A percentile compares a stretch with the other conserved stretches of the same genome.
These are phyloP conservation scores for Notolepis coatsorum DNA, from an alignment of 2,797 vertebrate genomes.

Conservation along the genomic window DNA sequence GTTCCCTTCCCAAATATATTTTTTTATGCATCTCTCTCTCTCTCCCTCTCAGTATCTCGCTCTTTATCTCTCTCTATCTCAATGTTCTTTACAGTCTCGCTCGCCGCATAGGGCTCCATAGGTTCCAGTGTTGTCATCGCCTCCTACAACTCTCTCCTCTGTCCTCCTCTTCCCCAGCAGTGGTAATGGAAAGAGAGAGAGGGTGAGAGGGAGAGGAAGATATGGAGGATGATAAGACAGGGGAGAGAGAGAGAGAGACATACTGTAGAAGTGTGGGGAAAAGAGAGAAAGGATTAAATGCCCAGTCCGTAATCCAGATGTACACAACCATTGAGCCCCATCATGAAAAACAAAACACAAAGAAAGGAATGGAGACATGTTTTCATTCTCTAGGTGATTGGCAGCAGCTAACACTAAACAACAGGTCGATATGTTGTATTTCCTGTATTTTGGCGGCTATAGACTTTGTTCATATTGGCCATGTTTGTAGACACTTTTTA, in stretches of 20 bases:
- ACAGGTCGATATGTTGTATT: too few species aligned
- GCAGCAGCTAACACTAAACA: too few species aligned
- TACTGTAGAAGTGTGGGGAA: slow-evolving; percentile 4
- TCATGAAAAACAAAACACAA: neutral
- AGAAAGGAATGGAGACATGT: too few species aligned
- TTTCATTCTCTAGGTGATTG: too few species aligned
- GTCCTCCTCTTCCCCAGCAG: slow-evolving; percentile 28
- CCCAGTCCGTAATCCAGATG: neutral
- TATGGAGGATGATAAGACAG: slow-evolving; percentile 34
- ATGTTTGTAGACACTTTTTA: too few species aligned
- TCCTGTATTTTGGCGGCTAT: too few species aligned
- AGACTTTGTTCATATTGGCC: too few species aligned
- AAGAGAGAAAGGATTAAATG: slow-evolving; percentile 21
- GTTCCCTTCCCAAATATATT: slow-evolving; percentile 21
- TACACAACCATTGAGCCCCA: too few species aligned
- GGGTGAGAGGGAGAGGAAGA: slow-evolving; percentile 48
- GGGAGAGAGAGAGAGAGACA: slow-evolving; percentile 1
- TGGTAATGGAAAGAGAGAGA: slow-evolving; percentile 28
- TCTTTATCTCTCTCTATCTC: slow-evolving; percentile 30
- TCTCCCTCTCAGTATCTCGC: slow-evolving; percentile 7
- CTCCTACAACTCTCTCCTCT: slow-evolving; percentile 25
- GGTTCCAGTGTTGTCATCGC: slow-evolving; percentile 52
- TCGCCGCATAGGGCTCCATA: slow-evolving; percentile 58
- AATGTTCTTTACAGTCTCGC: slow-evolving; percentile 59
- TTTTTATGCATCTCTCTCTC: slow-evolving; percentile 9